Base-by-base conservation (phyloP, 2,888 invertebrate genomes). In the Hemithea aestivaria region DNA sequence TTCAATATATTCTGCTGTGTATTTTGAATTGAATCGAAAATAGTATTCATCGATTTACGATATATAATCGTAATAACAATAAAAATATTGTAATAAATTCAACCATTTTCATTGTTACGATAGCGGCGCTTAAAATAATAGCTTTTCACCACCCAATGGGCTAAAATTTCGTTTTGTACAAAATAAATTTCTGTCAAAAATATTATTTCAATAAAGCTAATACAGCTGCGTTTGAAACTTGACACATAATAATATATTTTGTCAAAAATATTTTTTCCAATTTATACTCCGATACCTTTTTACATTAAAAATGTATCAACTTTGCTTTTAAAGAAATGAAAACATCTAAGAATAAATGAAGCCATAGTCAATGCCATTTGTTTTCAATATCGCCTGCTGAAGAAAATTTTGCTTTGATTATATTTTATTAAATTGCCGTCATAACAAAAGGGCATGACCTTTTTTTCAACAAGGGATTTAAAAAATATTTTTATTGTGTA, bases 341-440 rank as follows among this genome's bases (percentile, higher is more conserved):
- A 53, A 22, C 38, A 52, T 46, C 42, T 50, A 48, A 47, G 51
- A 48, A 38, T 48, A 62, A 55, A 48, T 39, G 12, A 53, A 58
- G 73, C 73, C 71, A 72, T 73, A 66, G 62, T 57, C 58, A 62
- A 69, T 69, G 70, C 71, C 70, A 75, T 68, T 55, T 45, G 29
- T 41, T 43, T 36, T 28, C 42, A 33, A 45, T 37, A 27, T 33
- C 30, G 40, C 41, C 28, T 34, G n/a, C n/a, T 21, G 12, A 37
- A 35, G 32, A 44, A 42, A 38, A 42, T 7, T 20, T 27, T 27
- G 2, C 16, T 16, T 16, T 16, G 16, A n/a, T n/a, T n/a, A n/a
- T n/a, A n/a, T n/a, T n/a, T n/a, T n/a, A n/a, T n/a, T n/a, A n/a
- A n/a, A n/a, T n/a, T n/a, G n/a, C n/a, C n/a, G n/a, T n/a, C n/a